These are phyloP conservation scores for Macropodus opercularis DNA, from an alignment of 2,797 vertebrate species.

Conservation along the genomic window DNA sequence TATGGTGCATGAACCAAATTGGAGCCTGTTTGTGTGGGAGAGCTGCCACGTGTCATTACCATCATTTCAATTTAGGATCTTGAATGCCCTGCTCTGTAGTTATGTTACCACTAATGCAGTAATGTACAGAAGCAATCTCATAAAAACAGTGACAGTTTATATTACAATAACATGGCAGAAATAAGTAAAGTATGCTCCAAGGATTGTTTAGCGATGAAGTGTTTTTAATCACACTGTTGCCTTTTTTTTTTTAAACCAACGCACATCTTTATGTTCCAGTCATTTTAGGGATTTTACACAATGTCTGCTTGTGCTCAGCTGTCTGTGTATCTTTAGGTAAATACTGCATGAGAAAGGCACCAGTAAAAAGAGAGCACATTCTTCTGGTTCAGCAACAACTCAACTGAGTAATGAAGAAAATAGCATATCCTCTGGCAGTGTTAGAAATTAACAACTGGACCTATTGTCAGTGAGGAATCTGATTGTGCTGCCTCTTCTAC, in stretches of 20 bases:
- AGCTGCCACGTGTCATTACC: not conserved
- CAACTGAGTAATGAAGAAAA: not conserved
- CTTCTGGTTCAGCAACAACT: not conserved
- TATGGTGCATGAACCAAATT: not conserved
- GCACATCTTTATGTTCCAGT: too few relatives aligned
- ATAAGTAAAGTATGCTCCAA: not conserved
- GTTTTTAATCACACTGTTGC: not conserved
- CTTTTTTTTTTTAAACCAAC: not conserved
- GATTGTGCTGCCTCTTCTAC: not conserved
- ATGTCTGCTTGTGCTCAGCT: slow-evolving; percentile 18
- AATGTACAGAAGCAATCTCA: too few relatives aligned
- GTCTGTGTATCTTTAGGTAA: not conserved
- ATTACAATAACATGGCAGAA: not conserved
- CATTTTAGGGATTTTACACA: slow-evolving; percentile 1
- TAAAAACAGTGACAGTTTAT: too few relatives aligned
- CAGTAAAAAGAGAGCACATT: slow-evolving; percentile 2
- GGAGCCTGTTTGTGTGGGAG: not conserved
- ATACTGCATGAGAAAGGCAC: not conserved
- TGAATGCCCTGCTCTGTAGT: too few relatives aligned
- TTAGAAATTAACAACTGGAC: not conserved
- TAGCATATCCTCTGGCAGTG: not conserved
- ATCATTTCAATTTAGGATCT: not conserved
- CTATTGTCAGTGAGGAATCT: not conserved
- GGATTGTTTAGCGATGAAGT: not conserved
- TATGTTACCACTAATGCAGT: too few relatives aligned